A percentile compares a stretch with the other conserved stretches of the same genome.
phyloP scores from a whole-genome alignment of 2,797 vertebrate genomes.

The Enteromius viviparus region DNA sequence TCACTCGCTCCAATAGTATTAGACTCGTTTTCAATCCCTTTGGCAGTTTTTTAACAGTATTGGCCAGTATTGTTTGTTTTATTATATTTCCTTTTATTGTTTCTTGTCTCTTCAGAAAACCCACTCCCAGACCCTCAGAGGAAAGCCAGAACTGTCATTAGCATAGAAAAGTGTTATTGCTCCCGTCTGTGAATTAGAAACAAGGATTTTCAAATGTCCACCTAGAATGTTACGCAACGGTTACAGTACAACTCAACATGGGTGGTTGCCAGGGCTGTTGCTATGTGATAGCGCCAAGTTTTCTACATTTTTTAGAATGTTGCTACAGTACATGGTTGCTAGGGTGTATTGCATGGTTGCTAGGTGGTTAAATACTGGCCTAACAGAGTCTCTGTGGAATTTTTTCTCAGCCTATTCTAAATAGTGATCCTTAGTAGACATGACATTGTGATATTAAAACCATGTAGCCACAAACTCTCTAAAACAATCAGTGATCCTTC shows the following conservation, averaged over 20 bases:
- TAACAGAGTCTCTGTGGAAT: not conserved
- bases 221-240: not conserved
- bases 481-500: not conserved
- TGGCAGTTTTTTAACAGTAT: conserved; percentile 38
- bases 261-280: not conserved
- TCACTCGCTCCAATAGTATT: not conserved
- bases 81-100: not conserved
- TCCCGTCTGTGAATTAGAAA: conserved; percentile 26
- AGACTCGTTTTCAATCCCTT: not conserved
- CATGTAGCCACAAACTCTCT: not conserved
- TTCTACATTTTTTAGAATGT: not conserved
- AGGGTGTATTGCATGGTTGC: conserved; percentile 8
- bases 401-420: not conserved
- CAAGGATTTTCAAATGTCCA: not conserved
- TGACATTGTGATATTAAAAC: not conserved
- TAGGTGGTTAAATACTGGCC: not conserved
- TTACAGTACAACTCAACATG: not conserved
- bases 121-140: not conserved
- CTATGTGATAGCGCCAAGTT: not conserved
- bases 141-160: conserved; percentile 4
- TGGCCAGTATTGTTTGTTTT: conserved; percentile 33
- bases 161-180: conserved; percentile 33
- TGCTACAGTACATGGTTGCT: conserved; percentile 25
- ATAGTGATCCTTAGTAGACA: not conserved
- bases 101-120: not conserved